Conservation (phyloP, 2,888 invertebrate genomes). For the Cataglyphis cursor region DNA sequence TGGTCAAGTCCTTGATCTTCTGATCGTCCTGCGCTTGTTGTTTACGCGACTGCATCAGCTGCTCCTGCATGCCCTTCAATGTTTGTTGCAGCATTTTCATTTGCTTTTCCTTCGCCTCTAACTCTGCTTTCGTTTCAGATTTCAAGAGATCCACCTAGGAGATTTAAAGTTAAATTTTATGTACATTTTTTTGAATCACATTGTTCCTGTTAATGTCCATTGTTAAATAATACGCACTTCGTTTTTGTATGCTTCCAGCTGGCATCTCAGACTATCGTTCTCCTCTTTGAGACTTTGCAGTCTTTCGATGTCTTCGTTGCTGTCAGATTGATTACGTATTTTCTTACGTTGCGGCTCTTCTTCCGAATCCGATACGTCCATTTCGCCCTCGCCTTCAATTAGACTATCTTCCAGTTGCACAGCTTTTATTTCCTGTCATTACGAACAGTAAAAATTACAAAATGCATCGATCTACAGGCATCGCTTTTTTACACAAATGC, state of each 20-base stretch:
- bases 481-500: slow-evolving; percentile 60
- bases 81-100: slow-evolving; percentile 91
- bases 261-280: slow-evolving; percentile 96
- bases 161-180: slow-evolving; percentile 26
- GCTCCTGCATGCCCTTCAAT: slow-evolving; percentile 89
- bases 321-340: slow-evolving; percentile 77
- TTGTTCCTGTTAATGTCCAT: background rate
- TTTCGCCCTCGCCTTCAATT: slow-evolving; percentile 93
- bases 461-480: slow-evolving; percentile 30
- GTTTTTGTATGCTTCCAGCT: slow-evolving; percentile 97
- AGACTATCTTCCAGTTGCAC: slow-evolving; percentile 90
- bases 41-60: slow-evolving; percentile 88
- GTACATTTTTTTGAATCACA: background rate
- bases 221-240: slow-evolving; percentile 87
- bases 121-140: slow-evolving; percentile 92
- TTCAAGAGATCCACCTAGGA: slow-evolving; percentile 92
- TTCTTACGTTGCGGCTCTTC: slow-evolving; percentile 87
- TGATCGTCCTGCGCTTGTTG: slow-evolving; percentile 88
- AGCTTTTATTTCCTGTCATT: slow-evolving; percentile 90
- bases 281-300: slow-evolving; percentile 90
- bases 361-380: slow-evolving; percentile 95
- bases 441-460: slow-evolving; percentile 47
- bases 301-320: slow-evolving; percentile 81
- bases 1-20: slow-evolving; percentile 87
- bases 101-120: slow-evolving; percentile 95